phyloP scores from a whole-genome alignment of 2,113 vertebrate species.

The Salminus brasiliensis region DNA sequence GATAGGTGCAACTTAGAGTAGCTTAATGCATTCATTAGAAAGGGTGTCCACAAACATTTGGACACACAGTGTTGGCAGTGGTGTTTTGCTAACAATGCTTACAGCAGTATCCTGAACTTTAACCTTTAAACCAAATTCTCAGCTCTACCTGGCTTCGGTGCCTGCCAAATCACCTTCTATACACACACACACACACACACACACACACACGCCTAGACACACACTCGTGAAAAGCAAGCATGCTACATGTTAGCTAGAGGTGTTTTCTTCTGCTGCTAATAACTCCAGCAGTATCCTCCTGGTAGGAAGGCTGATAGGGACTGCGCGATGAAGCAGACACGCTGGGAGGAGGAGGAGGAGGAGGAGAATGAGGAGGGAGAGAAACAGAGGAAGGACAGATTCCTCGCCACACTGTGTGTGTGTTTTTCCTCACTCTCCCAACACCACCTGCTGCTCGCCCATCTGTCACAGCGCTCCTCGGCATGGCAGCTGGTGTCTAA shows the following conservation, averaged over 20 bases:
- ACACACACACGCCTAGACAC: too few relatives aligned
- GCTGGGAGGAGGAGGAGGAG: slow-evolving; percentile 73
- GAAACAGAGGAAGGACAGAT: slow-evolving; percentile 45
- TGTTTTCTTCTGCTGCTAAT: background rate
- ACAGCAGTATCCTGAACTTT: too few relatives aligned
- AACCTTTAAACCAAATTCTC: too few relatives aligned
- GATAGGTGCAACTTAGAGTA: too few relatives aligned
- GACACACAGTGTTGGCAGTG: too few relatives aligned
- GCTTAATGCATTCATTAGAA: too few relatives aligned
- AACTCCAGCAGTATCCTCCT: background rate
- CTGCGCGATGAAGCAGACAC: slow-evolving; percentile 61
- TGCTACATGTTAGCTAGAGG: background rate
- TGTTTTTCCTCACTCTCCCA: slow-evolving; percentile 60
- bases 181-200: background rate
- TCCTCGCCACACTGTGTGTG: slow-evolving; percentile 50
- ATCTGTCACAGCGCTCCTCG: slow-evolving; percentile 71
- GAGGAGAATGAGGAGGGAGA: slow-evolving; percentile 38
- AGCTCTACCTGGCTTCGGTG: background rate
- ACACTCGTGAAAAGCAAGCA: too few relatives aligned
- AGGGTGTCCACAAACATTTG: too few relatives aligned
- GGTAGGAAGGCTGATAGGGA: slow-evolving; percentile 38
- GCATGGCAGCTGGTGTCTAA: slow-evolving; percentile 64
- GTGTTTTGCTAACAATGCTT: too few relatives aligned
- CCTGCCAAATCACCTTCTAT: background rate
- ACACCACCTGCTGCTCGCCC: slow-evolving; percentile 72